Evolutionary conservation across 1,140 invertebrate species (phyloP), one percentile per base, ranked within the genome.

Genomic region (Linepithema humile): DNA sequence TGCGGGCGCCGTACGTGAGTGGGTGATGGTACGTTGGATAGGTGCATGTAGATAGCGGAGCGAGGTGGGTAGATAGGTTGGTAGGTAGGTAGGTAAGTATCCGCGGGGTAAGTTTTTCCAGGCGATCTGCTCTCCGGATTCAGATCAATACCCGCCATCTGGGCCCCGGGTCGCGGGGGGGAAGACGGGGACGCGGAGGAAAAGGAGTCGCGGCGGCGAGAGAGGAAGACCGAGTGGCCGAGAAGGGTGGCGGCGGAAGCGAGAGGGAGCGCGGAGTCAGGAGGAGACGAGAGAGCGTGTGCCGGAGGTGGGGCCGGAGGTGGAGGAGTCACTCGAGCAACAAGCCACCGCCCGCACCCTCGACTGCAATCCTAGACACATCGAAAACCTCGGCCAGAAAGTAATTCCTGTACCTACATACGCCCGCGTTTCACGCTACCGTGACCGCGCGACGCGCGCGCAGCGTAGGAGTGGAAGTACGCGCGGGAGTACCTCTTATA

Each of bases 101-200:
- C 84, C 89, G 84, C 87, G 89, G 87, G 90, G 82, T 90, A 92
- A 91, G 89, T 92, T 92, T 93, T 93, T 94, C 92, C 91, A 90
- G 91, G 88, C 91, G 92, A 93, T 93, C 92, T 93, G 88, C 90
- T 92, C 89, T 91, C 90, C 89, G 91, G 91, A 93, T 94, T 94
- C 91, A 93, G 93, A 94, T 94, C 93, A 94, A 94, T 94, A 94
- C 92, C 90, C 88, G 87, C 90, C 90, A 93, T 93, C 91, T 92
- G 92, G 92, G 92, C 92, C 88, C 88, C 87, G 82, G 62, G 57
- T 86, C 57, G 75, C 57, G 80, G 69, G 72, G 84, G 89, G 84
- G n/a, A n/a, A n/a, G n/a, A 89, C 86, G 89, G 85, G 89, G 85
- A 88, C 85, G 86, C 89, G 85, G 77, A 84, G 85, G 87, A 80